Evolutionary conservation across 2,113 vertebrate genomes (phyloP).

Genomic region (Oryzias woworae): DNA sequence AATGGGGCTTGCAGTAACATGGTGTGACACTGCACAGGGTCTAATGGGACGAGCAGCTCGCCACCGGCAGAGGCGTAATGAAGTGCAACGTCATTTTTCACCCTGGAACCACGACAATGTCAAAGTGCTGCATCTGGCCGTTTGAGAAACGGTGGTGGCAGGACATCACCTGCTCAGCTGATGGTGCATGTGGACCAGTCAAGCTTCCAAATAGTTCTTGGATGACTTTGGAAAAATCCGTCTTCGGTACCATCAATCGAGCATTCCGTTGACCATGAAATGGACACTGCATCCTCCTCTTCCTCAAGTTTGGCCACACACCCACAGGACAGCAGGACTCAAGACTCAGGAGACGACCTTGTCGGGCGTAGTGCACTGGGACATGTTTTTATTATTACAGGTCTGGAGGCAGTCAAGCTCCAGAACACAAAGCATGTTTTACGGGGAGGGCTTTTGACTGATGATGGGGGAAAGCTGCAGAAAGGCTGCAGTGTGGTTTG

Average conservation of each 20-base stretch:
- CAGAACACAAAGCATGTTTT: constrained; percentile 70
- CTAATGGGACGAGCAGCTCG: constrained; percentile 82
- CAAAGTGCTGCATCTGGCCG: constrained; percentile 76
- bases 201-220: constrained; percentile 45
- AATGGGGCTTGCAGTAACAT: constrained; percentile 84
- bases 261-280: constrained; percentile 60
- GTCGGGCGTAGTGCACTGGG: constrained; percentile 64
- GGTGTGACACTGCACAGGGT: constrained; percentile 64
- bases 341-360: constrained; percentile 64
- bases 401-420: constrained; percentile 66
- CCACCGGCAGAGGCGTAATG: constrained; percentile 79
- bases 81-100: constrained; percentile 82
- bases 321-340: constrained; percentile 61
- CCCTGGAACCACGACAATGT: constrained; percentile 73
- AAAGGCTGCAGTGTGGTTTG: constrained; percentile 66
- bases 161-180: constrained; percentile 72
- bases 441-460: constrained; percentile 68
- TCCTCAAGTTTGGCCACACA: constrained; percentile 47
- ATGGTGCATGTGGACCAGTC: constrained; percentile 42
- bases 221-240: constrained; percentile 64
- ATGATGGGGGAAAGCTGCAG: constrained; percentile 69
- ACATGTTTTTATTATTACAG: constrained; percentile 73
- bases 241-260: constrained; percentile 65
- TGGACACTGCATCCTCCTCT: constrained; percentile 17
- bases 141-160: constrained; percentile 71